phyloP scores from a whole-genome alignment of 1,140 invertebrate species.

The Steinernema feltiae region DNA sequence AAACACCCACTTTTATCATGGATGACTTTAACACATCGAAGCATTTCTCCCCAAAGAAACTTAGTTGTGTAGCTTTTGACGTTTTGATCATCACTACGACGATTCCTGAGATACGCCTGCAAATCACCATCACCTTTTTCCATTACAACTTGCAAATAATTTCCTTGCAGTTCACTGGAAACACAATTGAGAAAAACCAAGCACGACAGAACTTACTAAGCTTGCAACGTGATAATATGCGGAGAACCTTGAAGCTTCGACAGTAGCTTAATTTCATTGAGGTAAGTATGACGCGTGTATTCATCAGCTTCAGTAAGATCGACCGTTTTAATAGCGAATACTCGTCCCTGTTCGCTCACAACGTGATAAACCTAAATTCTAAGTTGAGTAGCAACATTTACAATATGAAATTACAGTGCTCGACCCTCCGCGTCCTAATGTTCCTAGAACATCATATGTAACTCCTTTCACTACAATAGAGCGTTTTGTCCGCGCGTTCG shows the following conservation, averaged over 20 bases:
- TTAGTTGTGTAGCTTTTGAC: conserved; percentile 68
- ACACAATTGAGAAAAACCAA: conserved; percentile 25
- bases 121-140: conserved; percentile 87
- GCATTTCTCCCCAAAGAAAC: conserved; percentile 89
- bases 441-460: neutral
- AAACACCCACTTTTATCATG: conserved; percentile 72
- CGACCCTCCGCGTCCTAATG: neutral
- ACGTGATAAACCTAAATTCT: conserved; percentile 1
- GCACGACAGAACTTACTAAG: conserved; percentile 74
- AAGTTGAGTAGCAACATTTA: neutral
- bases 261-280: conserved; percentile 84
- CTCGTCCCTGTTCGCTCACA: neutral
- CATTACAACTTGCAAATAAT: conserved; percentile 73
- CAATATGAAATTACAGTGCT: neutral
- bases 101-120: conserved; percentile 68
- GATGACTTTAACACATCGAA: conserved; percentile 80
- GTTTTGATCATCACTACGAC: conserved; percentile 61
- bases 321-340: conserved; percentile 62
- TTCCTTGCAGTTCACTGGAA: conserved; percentile 62
- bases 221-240: conserved; percentile 74
- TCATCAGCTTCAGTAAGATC: conserved; percentile 69
- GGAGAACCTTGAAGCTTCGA: conserved; percentile 73
- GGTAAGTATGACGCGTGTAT: conserved; percentile 70
- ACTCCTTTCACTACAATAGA: neutral
- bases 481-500: neutral